Conservation (phyloP, 2,113 vertebrate species). For the Saccopteryx bilineata region DNA sequence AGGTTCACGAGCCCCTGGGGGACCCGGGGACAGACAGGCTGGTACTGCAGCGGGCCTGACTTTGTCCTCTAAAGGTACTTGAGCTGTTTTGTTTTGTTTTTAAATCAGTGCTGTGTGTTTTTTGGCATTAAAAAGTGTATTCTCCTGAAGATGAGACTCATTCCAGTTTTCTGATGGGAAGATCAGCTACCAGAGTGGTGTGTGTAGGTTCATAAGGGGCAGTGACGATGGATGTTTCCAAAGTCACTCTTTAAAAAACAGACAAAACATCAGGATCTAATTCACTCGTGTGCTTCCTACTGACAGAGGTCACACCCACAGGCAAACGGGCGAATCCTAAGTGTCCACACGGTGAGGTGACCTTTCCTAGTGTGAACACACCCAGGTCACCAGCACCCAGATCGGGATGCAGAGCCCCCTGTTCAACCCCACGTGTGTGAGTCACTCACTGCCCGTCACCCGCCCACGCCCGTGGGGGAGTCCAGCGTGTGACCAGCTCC, state of each 20-base stretch:
- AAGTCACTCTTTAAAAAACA: constrained; percentile 29
- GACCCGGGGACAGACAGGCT: not conserved
- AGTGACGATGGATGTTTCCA: not conserved
- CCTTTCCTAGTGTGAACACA: not conserved
- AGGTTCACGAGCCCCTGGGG: not conserved
- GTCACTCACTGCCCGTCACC: too few relatives aligned
- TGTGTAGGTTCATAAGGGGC: not conserved
- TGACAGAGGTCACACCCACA: not conserved
- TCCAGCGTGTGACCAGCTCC: not conserved
- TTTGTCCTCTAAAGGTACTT: not conserved
- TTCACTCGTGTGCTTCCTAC: not conserved
- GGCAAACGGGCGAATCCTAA: not conserved
- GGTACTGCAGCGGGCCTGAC: not conserved
- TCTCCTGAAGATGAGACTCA: not conserved
- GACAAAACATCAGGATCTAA: constrained; percentile 40
- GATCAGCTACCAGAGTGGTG: not conserved
- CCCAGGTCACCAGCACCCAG: not conserved
- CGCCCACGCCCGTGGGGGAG: not conserved
- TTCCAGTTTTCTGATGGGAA: constrained; percentile 1
- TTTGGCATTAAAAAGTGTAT: constrained; percentile 11
- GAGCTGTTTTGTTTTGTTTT: not conserved
- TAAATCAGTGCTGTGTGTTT: not conserved
- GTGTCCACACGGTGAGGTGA: not conserved
- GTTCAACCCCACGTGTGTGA: not conserved
- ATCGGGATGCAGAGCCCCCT: not conserved